Conservation (phyloP, 2,888 invertebrate species). For the Diarsia dahlii region DNA sequence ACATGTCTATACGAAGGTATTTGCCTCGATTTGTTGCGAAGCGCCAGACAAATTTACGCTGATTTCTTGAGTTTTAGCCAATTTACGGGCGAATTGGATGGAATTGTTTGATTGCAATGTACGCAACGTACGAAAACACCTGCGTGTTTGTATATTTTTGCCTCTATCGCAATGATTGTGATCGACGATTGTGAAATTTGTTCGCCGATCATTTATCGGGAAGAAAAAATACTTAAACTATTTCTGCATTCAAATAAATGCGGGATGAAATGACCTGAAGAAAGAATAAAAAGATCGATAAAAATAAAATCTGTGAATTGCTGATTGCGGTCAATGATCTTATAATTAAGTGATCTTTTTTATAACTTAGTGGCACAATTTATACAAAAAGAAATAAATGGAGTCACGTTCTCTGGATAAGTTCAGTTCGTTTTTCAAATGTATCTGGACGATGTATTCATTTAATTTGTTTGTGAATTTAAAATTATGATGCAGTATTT, state of each 20-base stretch:
- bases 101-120: slow-evolving; percentile 31
- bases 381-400: neutral
- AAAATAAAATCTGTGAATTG: slow-evolving; percentile 1
- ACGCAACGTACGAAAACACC: slow-evolving; percentile 19
- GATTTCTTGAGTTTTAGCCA: slow-evolving; percentile 59
- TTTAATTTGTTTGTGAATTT: neutral
- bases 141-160: slow-evolving; percentile 8
- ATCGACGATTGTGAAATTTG: neutral
- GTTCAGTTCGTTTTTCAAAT: neutral
- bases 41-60: slow-evolving; percentile 41
- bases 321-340: neutral
- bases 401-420: neutral
- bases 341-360: neutral
- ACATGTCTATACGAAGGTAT: slow-evolving; percentile 16
- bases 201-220: neutral
- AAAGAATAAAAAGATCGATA: neutral
- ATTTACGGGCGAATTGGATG: slow-evolving; percentile 31
- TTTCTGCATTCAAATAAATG: neutral
- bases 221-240: neutral
- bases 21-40: slow-evolving; percentile 21
- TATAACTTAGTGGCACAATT: neutral
- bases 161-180: neutral
- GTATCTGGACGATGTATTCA: neutral
- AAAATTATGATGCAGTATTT: neutral
- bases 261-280: neutral